Evolutionary conservation across 2,888 invertebrate genomes (phyloP).

Genomic region (Drosophila fulvimacula): DNA sequence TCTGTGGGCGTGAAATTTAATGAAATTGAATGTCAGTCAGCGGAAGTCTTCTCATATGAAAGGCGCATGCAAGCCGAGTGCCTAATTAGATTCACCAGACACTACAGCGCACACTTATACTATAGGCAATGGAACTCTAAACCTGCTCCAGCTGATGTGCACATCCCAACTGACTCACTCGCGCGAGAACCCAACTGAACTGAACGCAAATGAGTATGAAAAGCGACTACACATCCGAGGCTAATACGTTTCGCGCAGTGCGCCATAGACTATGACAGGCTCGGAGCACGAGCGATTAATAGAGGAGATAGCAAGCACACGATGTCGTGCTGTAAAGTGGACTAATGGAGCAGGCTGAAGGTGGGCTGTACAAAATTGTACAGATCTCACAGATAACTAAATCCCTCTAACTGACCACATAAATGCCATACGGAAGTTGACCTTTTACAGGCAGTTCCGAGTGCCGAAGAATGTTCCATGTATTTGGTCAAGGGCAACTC

Average conservation of each 20-base stretch:
- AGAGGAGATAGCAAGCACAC: conserved; percentile 1
- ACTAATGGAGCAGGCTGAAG: conserved; percentile 10
- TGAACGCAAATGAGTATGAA: no score
- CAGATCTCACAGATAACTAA: conserved; percentile 12
- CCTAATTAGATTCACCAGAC: conserved; percentile 7
- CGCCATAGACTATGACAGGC: not conserved
- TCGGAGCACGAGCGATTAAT: conserved; percentile 2
- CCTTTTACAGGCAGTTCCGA: conserved; percentile 12
- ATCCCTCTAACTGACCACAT: not conserved
- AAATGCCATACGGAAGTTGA: conserved; percentile 23
- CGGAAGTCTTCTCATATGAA: not conserved
- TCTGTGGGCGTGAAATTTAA: conserved; percentile 86
- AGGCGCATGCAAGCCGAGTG: conserved; percentile 3
- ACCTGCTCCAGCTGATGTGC: not conserved
- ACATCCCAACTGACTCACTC: not conserved
- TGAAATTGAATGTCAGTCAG: conserved; percentile 13
- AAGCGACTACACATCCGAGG: not conserved
- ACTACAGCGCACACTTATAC: not conserved
- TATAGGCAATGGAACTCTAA: not conserved
- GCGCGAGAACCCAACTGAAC: not conserved
- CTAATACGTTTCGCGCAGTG: not conserved
- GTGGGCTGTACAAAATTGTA: not conserved
- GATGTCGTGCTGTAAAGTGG: conserved; percentile 5
- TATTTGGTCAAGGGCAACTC: conserved; percentile 12
- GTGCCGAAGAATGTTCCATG: not conserved